Evolutionary conservation across 2,797 vertebrate species (phyloP).

Genomic region (Arnoldichthys spilopterus): DNA sequence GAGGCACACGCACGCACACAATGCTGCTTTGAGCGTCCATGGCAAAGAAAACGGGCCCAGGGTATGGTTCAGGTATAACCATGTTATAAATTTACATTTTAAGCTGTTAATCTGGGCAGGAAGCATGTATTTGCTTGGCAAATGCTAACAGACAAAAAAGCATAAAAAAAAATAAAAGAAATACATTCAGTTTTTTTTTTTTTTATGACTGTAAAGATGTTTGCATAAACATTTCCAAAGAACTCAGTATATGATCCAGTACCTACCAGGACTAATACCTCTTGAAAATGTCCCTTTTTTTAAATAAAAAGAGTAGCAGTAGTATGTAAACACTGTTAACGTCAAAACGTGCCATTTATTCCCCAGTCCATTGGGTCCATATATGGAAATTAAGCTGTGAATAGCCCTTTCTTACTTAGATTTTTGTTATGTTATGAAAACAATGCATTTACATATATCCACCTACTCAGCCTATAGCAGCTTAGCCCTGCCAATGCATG

Average conservation of each 20-base stretch:
- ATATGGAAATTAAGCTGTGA: too few species aligned
- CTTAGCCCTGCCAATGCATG: too few species aligned
- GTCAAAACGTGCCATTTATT: too few species aligned
- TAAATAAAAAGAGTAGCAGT: too few species aligned
- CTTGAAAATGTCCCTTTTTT: too few species aligned
- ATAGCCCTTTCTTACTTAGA: too few species aligned
- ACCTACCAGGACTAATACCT: neutral
- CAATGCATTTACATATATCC: too few species aligned
- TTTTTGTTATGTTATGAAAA: too few species aligned
- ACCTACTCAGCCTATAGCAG: too few species aligned
- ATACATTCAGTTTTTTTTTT: neutral
- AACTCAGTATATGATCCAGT: too few species aligned
- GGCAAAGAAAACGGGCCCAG: conserved; percentile 27
- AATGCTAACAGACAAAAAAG: neutral
- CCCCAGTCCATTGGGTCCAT: too few species aligned
- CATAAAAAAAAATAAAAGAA: neutral
- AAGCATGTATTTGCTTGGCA: neutral
- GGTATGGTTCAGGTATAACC: neutral
- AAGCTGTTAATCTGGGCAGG: neutral
- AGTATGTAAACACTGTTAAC: too few species aligned
- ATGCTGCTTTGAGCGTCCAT: neutral
- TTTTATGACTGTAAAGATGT: neutral
- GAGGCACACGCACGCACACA: conserved; percentile 43
- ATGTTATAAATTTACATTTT: neutral
- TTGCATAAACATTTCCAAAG: neutral